These are phyloP conservation scores for Pachydiplax longipennis DNA, from an alignment of 2,888 invertebrate species.

Conservation along the genomic window DNA sequence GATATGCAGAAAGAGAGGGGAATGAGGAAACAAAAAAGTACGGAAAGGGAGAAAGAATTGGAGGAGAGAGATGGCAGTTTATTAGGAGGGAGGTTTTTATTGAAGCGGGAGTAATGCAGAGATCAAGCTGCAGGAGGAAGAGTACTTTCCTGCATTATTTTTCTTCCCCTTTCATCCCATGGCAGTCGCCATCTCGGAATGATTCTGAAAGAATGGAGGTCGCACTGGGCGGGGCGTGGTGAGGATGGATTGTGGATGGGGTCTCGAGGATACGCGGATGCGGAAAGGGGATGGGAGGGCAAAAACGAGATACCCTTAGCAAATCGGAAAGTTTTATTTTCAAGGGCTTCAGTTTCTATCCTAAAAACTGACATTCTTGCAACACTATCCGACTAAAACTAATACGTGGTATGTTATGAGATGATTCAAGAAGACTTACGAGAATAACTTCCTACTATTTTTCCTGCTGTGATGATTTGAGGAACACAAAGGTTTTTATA, in stretches of 20 bases:
- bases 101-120: background rate
- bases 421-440: no score
- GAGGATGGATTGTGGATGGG: background rate
- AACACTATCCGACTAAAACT: no score
- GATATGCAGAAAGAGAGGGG: background rate
- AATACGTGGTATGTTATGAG: no score
- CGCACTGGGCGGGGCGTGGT: background rate
- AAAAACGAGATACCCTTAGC: background rate
- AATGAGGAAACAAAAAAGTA: background rate
- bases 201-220: background rate
- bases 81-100: background rate
- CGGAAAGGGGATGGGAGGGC: background rate
- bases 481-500: no score
- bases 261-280: background rate
- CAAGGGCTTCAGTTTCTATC: no score
- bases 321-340: no score
- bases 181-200: background rate
- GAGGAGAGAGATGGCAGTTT: background rate
- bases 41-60: background rate
- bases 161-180: background rate
- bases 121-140: background rate
- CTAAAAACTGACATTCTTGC: no score
- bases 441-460: no score
- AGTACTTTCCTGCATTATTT: background rate
- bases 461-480: no score